Evolutionary conservation across 2,888 invertebrate genomes (phyloP).

Genomic region (Capitulum mitella): DNA sequence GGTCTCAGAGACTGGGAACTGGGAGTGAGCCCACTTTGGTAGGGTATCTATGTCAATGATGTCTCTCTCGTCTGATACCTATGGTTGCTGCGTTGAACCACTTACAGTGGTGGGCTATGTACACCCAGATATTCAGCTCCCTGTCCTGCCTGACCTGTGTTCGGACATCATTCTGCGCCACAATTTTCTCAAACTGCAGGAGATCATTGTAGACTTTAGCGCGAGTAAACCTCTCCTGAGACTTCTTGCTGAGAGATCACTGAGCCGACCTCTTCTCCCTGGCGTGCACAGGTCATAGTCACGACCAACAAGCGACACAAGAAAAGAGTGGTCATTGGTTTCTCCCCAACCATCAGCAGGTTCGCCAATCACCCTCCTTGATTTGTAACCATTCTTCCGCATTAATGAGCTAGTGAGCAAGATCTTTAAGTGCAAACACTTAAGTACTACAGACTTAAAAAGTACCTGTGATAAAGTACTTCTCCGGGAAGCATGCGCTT

Average conservation of each 20-base stretch:
- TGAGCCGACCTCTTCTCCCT: background rate
- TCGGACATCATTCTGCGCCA: background rate
- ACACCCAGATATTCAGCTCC: background rate
- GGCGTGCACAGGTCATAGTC: conserved; percentile 7
- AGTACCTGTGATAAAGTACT: conserved; percentile 15
- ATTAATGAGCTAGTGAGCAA: conserved; percentile 24
- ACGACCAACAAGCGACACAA: too few relatives aligned
- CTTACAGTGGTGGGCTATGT: background rate
- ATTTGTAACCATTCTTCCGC: background rate
- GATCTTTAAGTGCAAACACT: conserved; percentile 9
- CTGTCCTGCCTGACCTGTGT: background rate
- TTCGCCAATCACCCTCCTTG: too few relatives aligned
- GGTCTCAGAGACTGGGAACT: too few relatives aligned
- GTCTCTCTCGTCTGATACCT: background rate
- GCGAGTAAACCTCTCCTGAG: background rate
- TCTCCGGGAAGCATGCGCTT: conserved; percentile 1
- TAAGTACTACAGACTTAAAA: background rate
- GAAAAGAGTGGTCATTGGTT: too few relatives aligned
- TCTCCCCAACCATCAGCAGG: too few relatives aligned
- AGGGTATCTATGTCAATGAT: background rate
- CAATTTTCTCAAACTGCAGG: background rate
- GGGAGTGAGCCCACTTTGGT: background rate
- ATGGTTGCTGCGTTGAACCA: background rate
- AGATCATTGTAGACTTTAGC: background rate
- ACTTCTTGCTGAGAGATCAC: background rate